Evolutionary conservation across 2,888 invertebrate genomes (phyloP), one percentile per base, ranked within the genome.

Genomic region (Athripsodes cinereus): DNA sequence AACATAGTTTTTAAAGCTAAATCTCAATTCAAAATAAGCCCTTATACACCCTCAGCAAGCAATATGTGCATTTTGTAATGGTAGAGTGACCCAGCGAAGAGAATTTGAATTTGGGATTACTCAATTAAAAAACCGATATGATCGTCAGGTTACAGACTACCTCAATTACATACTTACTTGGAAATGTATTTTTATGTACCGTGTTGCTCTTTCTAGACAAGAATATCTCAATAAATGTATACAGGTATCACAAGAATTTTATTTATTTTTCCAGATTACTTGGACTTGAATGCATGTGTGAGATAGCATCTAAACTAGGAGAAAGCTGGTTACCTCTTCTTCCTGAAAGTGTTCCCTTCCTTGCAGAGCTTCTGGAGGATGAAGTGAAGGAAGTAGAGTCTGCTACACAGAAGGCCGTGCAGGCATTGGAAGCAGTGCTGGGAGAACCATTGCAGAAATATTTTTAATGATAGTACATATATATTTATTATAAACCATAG

Each of bases 341-440:
- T 52, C 94, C 96, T 0, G 96, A 97, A 70, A 93, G 94, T 2
- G 89, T 96, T 61, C 96, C 96, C 0, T 96, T 96, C 80, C 77
- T 97, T 34, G 92, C 95, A 0, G 96, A 97, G 70, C 77, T 97
- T 16, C 79, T 96, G 66, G 96, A 96, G 78, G 96, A 93, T 68
- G 92, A 92, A 64, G 88, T 90, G 64, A 85, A 88, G 63, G 81
- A 79, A 31, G 93, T 95, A 34, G 95, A 95, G 70, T 80, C 83
- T 46, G 82, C 83, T 47, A 90, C 92, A 1, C 89, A 90, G 66
- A 83, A 82, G 63, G 88, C 92, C 2, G 85, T 96, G 2, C 84
- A 88, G 62, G 88, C 92, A 65, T 79, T 96, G 65, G 96, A 96
- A 70, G 83, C 84, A 59, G 87, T 92, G 66, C 78, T 96, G 1